These are phyloP conservation scores for Forbesichthys agassizii DNA, from an alignment of 2,113 vertebrate species.

Conservation along the genomic window DNA sequence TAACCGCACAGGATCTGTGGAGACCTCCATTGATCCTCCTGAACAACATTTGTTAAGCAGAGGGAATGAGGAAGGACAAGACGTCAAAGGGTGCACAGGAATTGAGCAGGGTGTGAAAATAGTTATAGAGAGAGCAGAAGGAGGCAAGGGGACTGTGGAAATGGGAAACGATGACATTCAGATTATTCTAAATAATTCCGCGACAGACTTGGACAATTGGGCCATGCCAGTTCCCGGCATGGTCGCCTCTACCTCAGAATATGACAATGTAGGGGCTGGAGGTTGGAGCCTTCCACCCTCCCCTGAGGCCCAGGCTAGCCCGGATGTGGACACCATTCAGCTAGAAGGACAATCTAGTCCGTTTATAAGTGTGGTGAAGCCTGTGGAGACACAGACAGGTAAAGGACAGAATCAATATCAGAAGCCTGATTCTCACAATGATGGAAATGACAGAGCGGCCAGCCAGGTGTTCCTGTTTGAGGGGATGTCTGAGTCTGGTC, in stretches of 20 bases:
- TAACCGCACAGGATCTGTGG: conserved; percentile 59
- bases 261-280: conserved; percentile 68
- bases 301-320: conserved; percentile 48
- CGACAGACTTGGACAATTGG: conserved; percentile 17
- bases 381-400: conserved; percentile 16
- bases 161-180: not conserved
- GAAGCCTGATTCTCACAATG: conserved; percentile 1
- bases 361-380: conserved; percentile 59
- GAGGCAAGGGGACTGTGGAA: conserved; percentile 23
- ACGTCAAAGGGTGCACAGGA: not conserved
- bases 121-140: conserved; percentile 56
- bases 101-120: conserved; percentile 59
- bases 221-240: conserved; percentile 57
- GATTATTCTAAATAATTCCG: not conserved
- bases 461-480: conserved; percentile 63
- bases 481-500: conserved; percentile 24
- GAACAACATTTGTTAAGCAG: conserved; percentile 14
- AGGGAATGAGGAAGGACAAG: conserved; percentile 20
- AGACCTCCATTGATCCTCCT: conserved; percentile 22
- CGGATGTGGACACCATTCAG: conserved; percentile 46
- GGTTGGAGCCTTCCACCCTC: conserved; percentile 60
- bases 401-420: conserved; percentile 28
- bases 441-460: conserved; percentile 16
- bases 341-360: conserved; percentile 67
- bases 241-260: conserved; percentile 72